A percentile compares a stretch with the other conserved stretches of the same genome.
phyloP scores from a whole-genome alignment of 2,888 invertebrate genomes.

The Caenorhabditis doughertyi region DNA sequence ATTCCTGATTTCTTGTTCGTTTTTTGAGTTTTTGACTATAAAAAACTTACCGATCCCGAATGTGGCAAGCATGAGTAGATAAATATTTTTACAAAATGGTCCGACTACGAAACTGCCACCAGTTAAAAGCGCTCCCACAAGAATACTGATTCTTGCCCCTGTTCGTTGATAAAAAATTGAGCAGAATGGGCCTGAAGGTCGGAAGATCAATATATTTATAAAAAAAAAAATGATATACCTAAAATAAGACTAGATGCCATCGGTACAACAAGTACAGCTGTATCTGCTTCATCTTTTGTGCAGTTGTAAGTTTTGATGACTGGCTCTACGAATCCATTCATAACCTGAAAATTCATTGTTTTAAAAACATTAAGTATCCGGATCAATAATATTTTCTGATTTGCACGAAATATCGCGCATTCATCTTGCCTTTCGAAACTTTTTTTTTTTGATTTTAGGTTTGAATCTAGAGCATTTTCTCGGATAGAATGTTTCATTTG shows the following conservation, averaged over 20 bases:
- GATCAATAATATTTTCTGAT: neutral
- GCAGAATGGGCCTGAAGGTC: conserved; percentile 68
- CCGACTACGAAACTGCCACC: conserved; percentile 67
- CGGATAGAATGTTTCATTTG: too few relatives aligned
- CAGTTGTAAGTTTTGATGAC: conserved; percentile 65
- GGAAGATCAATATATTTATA: neutral
- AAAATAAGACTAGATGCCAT: conserved; percentile 68
- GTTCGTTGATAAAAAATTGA: conserved; percentile 69
- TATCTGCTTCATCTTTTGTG: conserved; percentile 68
- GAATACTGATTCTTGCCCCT: conserved; percentile 68
- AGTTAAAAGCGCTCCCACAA: conserved; percentile 57
- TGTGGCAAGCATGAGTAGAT: conserved; percentile 63
- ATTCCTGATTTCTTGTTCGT: conserved; percentile 54
- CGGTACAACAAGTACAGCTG: conserved; percentile 69
- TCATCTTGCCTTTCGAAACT: too few relatives aligned
- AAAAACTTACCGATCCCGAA: conserved; percentile 56
- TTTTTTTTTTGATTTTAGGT: too few relatives aligned
- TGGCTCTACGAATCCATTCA: conserved; percentile 72
- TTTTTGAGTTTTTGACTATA: neutral
- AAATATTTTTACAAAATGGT: conserved; percentile 64
- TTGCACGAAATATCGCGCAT: too few relatives aligned
- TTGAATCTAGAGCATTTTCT: too few relatives aligned
- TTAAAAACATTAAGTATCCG: too few relatives aligned
- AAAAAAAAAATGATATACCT: conserved; percentile 39
- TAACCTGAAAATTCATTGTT: conserved; percentile 58